A percentile compares a stretch with the other conserved stretches of the same genome.
Conservation (phyloP, 2,888 invertebrate genomes). For the Dryadula phaetusa region DNA sequence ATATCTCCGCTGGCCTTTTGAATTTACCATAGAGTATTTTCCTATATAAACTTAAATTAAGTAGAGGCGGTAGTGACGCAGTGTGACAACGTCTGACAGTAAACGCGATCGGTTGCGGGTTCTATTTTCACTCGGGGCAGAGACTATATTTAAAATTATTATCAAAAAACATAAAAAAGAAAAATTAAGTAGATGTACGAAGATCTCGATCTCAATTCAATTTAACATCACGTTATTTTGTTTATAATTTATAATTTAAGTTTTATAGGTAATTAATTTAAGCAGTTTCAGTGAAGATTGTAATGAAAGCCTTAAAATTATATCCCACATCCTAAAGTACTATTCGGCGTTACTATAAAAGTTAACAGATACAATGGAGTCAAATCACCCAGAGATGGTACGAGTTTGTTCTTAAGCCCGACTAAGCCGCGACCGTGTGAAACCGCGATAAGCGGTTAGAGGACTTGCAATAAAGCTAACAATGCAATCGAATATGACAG, state of each 20-base stretch:
- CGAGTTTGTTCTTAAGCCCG: slow-evolving; percentile 16
- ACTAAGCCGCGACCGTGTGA: slow-evolving; percentile 13
- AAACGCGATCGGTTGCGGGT: no score
- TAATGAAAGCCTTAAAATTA: no score
- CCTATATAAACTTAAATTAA: slow-evolving; percentile 3
- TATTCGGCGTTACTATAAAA: neutral
- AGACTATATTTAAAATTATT: no score
- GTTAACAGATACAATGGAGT: neutral
- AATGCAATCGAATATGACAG: slow-evolving; percentile 33
- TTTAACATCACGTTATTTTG: neutral
- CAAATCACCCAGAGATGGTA: slow-evolving; percentile 1
- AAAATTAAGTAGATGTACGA: no score
- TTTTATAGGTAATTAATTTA: neutral
- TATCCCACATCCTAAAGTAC: neutral
- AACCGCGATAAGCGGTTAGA: slow-evolving; percentile 25
- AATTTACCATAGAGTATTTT: neutral
- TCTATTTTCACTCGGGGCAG: no score
- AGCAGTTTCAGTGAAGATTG: no score
- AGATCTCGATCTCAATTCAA: neutral
- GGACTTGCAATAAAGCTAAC: slow-evolving; percentile 20
- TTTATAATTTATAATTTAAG: neutral
- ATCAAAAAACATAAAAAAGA: no score
- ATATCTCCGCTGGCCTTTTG: neutral
- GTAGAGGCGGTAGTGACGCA: no score
- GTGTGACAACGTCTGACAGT: no score